Conservation (phyloP, 2,888 invertebrate genomes). For the Metalampra italica region DNA sequence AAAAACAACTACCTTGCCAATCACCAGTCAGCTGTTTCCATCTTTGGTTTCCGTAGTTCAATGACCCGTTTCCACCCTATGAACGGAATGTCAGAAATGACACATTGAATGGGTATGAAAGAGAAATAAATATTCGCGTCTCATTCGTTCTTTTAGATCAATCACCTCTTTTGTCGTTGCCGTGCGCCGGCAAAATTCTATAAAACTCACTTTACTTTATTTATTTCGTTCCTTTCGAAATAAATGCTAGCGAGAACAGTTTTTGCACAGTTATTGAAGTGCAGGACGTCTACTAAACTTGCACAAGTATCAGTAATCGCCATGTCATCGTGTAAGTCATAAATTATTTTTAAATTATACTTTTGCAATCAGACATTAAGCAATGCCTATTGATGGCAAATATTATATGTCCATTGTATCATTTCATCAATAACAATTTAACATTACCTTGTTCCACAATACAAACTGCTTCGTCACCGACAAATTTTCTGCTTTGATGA, state of each 20-base stretch:
- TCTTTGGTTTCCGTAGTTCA: constrained; percentile 22
- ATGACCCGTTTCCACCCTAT: constrained; percentile 23
- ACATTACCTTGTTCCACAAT: too few species aligned
- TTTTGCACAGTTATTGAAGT: constrained; percentile 28
- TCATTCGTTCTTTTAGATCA: background rate
- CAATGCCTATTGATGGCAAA: too few species aligned
- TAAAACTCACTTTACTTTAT: background rate
- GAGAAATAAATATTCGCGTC: background rate
- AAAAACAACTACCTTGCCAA: background rate
- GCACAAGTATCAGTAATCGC: constrained; percentile 29
- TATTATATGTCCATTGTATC: too few species aligned
- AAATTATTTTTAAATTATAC: constrained; percentile 4
- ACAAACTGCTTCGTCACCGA: too few species aligned
- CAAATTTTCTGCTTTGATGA: too few species aligned
- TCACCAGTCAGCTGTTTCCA: background rate
- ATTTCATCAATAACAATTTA: too few species aligned
- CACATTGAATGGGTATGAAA: background rate
- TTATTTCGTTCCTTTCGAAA: background rate
- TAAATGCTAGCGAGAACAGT: constrained; percentile 49
- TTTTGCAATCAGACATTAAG: background rate
- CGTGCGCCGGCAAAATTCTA: background rate
- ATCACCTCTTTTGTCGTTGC: background rate
- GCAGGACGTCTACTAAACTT: constrained; percentile 24
- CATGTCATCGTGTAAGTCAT: constrained; percentile 46
- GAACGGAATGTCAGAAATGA: background rate